Evolutionary conservation across 2,113 vertebrate genomes (phyloP), one percentile per base, ranked within the genome.

Genomic region (Amblyornis subalaris): DNA sequence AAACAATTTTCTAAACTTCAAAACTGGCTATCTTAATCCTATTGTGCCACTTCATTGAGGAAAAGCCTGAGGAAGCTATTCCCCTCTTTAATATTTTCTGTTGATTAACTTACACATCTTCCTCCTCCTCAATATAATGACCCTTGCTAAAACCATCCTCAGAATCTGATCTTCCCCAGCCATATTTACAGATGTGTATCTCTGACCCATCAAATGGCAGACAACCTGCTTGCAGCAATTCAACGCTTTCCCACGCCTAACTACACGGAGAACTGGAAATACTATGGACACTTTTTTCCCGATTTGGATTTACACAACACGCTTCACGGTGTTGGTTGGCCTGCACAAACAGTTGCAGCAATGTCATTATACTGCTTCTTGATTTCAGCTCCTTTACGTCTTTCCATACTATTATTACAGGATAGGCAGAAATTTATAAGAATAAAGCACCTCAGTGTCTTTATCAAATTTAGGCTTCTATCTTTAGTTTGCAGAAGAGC

Each of bases 171-270:
- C 89, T 89, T 94, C 33, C 31, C 28, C 14, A 11, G 55, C 53
- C 19, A 6, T 28, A 6, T 12, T 42, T 26, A 80, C 10, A 77
- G 47, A 23, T 8, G 2, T 0, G 0, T 36, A 22, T 35, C 44
- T 84, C 4, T 1, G 31, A 83, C 20, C 26, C 14, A 58, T 89
- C 21, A 60, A 77, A 77, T 15, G 21, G 8, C 33, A 92, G 55
- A 73, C 38, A 73, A 58, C 8, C 31, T 61, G 9, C 31, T 71
- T 57, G 57, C 50, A 80, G 47, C 17, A 55, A 21, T 70, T 89
- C 50, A 64, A 2, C 1, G 0, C 12, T 17, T 48, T 66, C n/a
- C 14, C 24, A 6, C 23, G 12, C 7, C 38, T 67, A 84, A 47
- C 23, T 55, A 29, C 5, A 6, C 16, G 2, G 1, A 55, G 5